Evolutionary conservation across 1,140 invertebrate species (phyloP).

Genomic region (Belonocnema kinseyi): DNA sequence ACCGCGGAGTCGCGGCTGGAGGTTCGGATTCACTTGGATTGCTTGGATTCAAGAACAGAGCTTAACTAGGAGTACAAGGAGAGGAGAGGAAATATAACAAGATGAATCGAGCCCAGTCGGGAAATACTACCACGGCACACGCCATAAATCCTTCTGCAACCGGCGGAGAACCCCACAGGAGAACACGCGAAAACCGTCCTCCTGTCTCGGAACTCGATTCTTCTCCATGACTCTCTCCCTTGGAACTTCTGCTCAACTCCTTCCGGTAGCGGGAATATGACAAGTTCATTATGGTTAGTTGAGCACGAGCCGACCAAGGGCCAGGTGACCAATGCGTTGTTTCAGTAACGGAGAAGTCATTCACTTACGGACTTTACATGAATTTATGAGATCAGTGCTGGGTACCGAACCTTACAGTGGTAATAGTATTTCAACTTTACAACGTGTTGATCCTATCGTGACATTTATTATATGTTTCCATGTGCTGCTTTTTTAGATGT

Average conservation of each 20-base stretch:
- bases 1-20: slow-evolving; percentile 7
- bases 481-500: neutral
- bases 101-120: slow-evolving; percentile 28
- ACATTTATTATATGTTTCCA: neutral
- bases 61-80: neutral
- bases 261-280: slow-evolving; percentile 27
- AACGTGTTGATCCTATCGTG: neutral
- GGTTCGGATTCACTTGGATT: slow-evolving; percentile 2
- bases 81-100: neutral
- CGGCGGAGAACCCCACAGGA: slow-evolving; percentile 16
- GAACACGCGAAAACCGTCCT: slow-evolving; percentile 30
- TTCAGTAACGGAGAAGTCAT: slow-evolving; percentile 26
- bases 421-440: neutral
- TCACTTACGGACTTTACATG: slow-evolving; percentile 24
- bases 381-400: neutral
- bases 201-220: slow-evolving; percentile 18
- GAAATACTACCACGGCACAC: slow-evolving; percentile 25
- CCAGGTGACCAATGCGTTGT: slow-evolving; percentile 29
- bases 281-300: slow-evolving; percentile 27
- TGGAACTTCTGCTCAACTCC: slow-evolving; percentile 14
- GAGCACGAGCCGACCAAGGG: slow-evolving; percentile 13
- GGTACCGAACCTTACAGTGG: too few relatives aligned
- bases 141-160: slow-evolving; percentile 27
- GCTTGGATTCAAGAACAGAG: neutral
- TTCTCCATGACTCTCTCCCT: slow-evolving; percentile 7